Percentiles rank a stretch among this genome's conserved stretches.
These are phyloP conservation scores for Ahaetulla prasina DNA, from an alignment of 2,113 vertebrate genomes.

Conservation along the genomic window DNA sequence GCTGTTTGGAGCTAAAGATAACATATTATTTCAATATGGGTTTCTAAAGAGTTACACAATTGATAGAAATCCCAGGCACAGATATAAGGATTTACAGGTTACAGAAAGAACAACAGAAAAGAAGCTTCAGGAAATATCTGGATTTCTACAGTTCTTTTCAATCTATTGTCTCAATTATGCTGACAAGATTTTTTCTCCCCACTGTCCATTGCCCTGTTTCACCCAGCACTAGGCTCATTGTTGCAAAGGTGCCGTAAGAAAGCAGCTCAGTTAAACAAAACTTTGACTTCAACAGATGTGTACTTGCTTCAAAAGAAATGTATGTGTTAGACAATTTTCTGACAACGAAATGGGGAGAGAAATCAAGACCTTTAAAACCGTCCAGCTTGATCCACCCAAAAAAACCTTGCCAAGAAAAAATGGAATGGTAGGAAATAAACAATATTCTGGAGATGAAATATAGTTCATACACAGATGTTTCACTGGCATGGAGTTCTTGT, in stretches of 20 bases:
- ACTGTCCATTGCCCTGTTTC: neutral
- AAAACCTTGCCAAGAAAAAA: neutral
- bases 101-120: conserved; percentile 21
- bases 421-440: conserved; percentile 40
- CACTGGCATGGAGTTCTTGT: conserved; percentile 32
- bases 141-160: neutral
- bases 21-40: neutral
- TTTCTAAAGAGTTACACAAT: conserved; percentile 38
- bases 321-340: neutral
- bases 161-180: neutral
- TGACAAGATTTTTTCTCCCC: neutral
- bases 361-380: neutral
- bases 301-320: neutral
- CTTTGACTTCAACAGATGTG: neutral
- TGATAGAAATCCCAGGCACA: conserved; percentile 28
- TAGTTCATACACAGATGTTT: conserved; percentile 16
- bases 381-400: conserved; percentile 1
- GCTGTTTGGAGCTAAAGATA: accelerated
- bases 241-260: conserved; percentile 12
- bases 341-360: neutral
- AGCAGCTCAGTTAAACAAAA: neutral
- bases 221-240: neutral
- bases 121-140: neutral
- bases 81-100: neutral
- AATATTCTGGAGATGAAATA: conserved; percentile 53